Evolutionary conservation across 2,797 vertebrate genomes (phyloP).

Genomic region (Poeciliopsis infans): DNA sequence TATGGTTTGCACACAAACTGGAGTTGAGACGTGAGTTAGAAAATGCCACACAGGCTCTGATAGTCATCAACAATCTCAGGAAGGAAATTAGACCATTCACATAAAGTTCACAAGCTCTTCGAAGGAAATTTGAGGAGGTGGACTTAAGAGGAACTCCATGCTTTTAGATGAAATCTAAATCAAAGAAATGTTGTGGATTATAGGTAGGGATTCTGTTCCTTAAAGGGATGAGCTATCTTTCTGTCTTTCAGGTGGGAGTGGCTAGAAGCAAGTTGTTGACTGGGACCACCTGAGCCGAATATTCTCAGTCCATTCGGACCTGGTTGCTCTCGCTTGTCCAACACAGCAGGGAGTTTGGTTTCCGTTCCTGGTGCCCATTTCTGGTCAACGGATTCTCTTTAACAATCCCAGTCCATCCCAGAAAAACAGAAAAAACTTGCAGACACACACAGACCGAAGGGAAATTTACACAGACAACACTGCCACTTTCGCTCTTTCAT

Average conservation of each 20-base stretch:
- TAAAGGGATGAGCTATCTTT: not conserved
- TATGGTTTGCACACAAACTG: not conserved
- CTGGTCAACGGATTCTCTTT: not conserved
- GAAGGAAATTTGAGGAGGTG: not conserved
- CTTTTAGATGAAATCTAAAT: not conserved
- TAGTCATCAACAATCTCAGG: not conserved
- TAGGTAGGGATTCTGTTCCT: not conserved
- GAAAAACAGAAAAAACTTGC: not conserved
- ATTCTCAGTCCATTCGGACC: not conserved
- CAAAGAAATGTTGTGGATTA: not conserved
- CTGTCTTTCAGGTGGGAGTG: not conserved
- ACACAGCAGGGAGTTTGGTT: not conserved
- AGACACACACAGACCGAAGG: not conserved
- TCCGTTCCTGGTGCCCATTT: not conserved
- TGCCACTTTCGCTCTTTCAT: not conserved
- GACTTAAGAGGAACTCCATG: not conserved
- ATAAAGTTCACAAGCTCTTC: not conserved
- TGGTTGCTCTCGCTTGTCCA: not conserved
- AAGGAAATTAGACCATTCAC: not conserved
- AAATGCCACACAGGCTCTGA: not conserved
- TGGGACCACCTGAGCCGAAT: not conserved
- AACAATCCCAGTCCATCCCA: not conserved
- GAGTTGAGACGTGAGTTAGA: not conserved
- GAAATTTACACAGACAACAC: not conserved
- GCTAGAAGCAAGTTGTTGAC: not conserved